phyloP scores from a whole-genome alignment of 1,140 invertebrate species.

The Drosophila kepulauana region DNA sequence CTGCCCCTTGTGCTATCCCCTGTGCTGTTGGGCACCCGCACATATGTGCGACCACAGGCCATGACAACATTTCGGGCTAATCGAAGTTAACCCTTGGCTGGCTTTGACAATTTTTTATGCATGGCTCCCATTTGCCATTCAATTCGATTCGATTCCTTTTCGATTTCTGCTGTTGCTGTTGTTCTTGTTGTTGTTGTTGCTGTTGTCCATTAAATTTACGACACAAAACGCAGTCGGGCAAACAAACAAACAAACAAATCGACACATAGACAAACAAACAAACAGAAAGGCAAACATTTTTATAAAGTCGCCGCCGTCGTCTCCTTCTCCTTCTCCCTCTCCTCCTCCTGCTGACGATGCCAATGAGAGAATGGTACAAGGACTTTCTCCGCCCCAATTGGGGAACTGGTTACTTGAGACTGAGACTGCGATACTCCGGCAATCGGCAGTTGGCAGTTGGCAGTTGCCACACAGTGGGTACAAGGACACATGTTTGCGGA shows the following conservation, averaged over 20 bases:
- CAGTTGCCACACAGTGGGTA: slow-evolving; percentile 23
- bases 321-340: no score
- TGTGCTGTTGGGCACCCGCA: slow-evolving; percentile 33
- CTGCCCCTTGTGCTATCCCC: background rate
- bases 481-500: slow-evolving; percentile 76
- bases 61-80: slow-evolving; percentile 82
- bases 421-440: background rate
- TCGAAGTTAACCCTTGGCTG: slow-evolving; percentile 81
- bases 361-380: slow-evolving; percentile 27
- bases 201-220: slow-evolving; percentile 80
- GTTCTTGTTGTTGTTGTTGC: slow-evolving; percentile 46
- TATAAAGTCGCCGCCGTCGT: slow-evolving; percentile 72
- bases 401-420: slow-evolving; percentile 27
- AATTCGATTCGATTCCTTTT: slow-evolving; percentile 78
- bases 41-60: slow-evolving; percentile 81
- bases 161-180: slow-evolving; percentile 26
- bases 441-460: slow-evolving; percentile 8
- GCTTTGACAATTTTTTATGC: slow-evolving; percentile 81
- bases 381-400: slow-evolving; percentile 11
- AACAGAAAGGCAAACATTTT: slow-evolving; percentile 78
- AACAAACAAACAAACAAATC: slow-evolving; percentile 66
- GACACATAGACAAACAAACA: slow-evolving; percentile 68
- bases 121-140: slow-evolving; percentile 79
- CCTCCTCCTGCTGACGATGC: slow-evolving; percentile 8
- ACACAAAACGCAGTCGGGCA: slow-evolving; percentile 79